A percentile compares a stretch with the other conserved stretches of the same genome.
These are phyloP conservation scores for Rhagonycha lutea DNA, from an alignment of 2,888 invertebrate genomes.

Conservation along the genomic window DNA sequence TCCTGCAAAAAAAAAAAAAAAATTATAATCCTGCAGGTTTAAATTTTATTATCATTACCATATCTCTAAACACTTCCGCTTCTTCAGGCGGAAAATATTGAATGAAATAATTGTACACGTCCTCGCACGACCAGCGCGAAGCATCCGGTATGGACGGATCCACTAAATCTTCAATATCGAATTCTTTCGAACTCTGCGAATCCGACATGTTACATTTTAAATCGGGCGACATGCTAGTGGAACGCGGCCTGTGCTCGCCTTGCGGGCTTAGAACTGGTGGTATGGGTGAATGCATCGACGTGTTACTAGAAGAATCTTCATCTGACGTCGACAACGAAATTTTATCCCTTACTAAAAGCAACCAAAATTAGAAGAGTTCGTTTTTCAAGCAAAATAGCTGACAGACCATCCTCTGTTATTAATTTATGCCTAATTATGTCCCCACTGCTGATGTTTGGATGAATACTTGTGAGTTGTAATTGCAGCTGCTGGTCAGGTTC, in stretches of 20 bases:
- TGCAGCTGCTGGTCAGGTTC: slow-evolving; percentile 38
- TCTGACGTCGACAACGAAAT: slow-evolving; percentile 8
- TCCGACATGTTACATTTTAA: slow-evolving; percentile 37
- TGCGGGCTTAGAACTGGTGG: slow-evolving; percentile 51
- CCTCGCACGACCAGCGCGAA: slow-evolving; percentile 78
- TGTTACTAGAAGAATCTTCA: slow-evolving; percentile 33
- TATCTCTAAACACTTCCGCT: slow-evolving; percentile 79
- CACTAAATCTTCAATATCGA: slow-evolving; percentile 52
- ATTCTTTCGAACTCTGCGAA: slow-evolving; percentile 43
- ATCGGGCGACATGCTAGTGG: slow-evolving; percentile 22
- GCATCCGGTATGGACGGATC: slow-evolving; percentile 79
- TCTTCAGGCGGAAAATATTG: slow-evolving; percentile 77
- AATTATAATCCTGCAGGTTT: not conserved
- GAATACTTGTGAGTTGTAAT: slow-evolving; percentile 50
- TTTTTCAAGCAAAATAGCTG: not conserved
- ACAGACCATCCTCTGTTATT: slow-evolving; percentile 4
- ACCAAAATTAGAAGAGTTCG: not conserved
- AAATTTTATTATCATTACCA: slow-evolving; percentile 61
- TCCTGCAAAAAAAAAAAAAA: slow-evolving; percentile 62
- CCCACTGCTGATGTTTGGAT: slow-evolving; percentile 47
- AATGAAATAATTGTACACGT: slow-evolving; percentile 80
- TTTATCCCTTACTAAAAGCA: not conserved
- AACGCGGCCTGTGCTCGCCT: slow-evolving; percentile 25
- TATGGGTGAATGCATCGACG: slow-evolving; percentile 43
- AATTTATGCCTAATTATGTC: slow-evolving; percentile 23